Base-by-base conservation (phyloP, 2,113 vertebrate genomes). In the Phylloscopus trochiloides region DNA sequence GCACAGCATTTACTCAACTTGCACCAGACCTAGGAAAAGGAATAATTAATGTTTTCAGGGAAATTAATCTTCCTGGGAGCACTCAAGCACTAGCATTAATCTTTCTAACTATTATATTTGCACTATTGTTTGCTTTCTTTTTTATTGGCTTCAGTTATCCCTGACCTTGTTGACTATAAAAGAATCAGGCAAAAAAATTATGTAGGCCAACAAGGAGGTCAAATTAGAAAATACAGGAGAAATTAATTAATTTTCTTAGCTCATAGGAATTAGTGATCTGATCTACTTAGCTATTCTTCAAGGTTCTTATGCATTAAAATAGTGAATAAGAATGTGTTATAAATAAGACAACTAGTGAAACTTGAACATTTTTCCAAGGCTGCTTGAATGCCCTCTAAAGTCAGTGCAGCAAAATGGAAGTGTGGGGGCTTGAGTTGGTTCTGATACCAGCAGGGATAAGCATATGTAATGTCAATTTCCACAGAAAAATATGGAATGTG, bases 271-370 rank as follows among this genome's bases (percentile, higher is more conserved):
- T 92, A 88, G 55, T 84, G 90, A 79, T 92, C 66, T 97, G 95
- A 95, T 96, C 94, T 92, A 94, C 92, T 96, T 96, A 89, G 51
- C 61, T 81, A 19, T 42, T 88, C 45, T 84, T 96, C 90, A 94
- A 92, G 65, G 72, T 78, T 91, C 75, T 94, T 71, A 91, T 62
- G 34, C n/a, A 90, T 86, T 67, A 51, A 79, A 84, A 81, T 48
- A 59, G 5, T 40, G 78, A 85, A 66, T 67, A 95, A 71, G 59
- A 94, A 79, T 57, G 21, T 71, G 32, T 84, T 95, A 47, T 40
- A 86, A 91, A 82, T 79, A 73, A 80, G n/a, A 31, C 28, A 79
- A 70, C 40, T 66, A 65, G 42, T 45, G 72, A 92, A 92, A 94
- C 47, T 43, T 48, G 58, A 87, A 81, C 18, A 67, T 71, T 85